A percentile compares a stretch with the other conserved stretches of the same genome.
Evolutionary conservation across 1,140 invertebrate genomes (phyloP).

Genomic region (Formica selysi): DNA sequence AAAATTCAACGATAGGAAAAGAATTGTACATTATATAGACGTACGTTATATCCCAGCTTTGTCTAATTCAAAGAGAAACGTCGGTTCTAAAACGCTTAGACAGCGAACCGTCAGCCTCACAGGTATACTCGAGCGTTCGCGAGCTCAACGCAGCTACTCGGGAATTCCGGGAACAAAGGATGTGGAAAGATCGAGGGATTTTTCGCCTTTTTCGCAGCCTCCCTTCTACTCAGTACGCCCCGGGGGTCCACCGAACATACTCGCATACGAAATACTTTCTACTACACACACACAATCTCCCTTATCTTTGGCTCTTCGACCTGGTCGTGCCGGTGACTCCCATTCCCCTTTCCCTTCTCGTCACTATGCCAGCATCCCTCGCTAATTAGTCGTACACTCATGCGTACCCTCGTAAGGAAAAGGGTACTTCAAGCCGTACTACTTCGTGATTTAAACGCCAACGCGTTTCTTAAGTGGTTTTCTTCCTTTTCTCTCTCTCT

Average conservation of each 20-base stretch:
- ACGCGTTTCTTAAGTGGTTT: constrained; percentile 19
- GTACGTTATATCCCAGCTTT: neutral
- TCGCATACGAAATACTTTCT: neutral
- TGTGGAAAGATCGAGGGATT: neutral
- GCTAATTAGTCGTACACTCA: constrained; percentile 60
- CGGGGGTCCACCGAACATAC: no score
- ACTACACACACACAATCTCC: neutral
- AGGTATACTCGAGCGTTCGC: constrained; percentile 10
- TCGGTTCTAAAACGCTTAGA: constrained; percentile 39
- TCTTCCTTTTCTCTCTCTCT: neutral
- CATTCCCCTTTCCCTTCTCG: neutral
- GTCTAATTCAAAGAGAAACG: neutral
- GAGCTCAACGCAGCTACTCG: constrained; percentile 3
- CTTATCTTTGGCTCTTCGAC: constrained; percentile 29
- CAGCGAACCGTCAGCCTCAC: constrained; percentile 2
- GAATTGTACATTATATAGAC: neutral
- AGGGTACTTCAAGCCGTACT: constrained; percentile 15
- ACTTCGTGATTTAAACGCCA: constrained; percentile 51
- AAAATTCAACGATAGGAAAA: neutral
- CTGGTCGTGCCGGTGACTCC: neutral
- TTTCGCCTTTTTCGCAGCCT: constrained; percentile 10
- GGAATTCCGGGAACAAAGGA: constrained; percentile 17
- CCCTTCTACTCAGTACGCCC: neutral
- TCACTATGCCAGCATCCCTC: neutral
- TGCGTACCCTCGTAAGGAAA: constrained; percentile 3